Base-by-base conservation (phyloP, 2,888 invertebrate genomes). In the Cyclophora punctaria region DNA sequence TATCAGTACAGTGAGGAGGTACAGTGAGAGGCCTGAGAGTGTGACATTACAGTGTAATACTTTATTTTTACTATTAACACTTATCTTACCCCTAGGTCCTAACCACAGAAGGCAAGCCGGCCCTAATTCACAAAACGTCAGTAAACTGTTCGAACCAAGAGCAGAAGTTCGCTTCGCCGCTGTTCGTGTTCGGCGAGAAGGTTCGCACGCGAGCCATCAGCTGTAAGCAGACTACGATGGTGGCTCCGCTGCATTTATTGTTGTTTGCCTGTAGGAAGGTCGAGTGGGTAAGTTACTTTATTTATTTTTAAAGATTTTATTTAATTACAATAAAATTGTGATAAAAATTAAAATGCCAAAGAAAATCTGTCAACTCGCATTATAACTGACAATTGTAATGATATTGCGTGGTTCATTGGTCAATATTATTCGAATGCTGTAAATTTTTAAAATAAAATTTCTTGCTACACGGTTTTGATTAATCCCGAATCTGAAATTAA, bases 141-240 rank as follows among this genome's bases (percentile, higher is more conserved):
- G 98, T 99, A 3, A 98, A 98, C 86, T 97, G 96, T 78, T 94
- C 93, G 65, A 95, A 95, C 73, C 86, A 91, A 48, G 95, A 95
- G 47, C 93, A 95, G 52, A 91, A 91, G 58, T 98, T 98, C 72
- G 95, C 96, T 0, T 98, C 95, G 58, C 99, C 99, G 0, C 94
- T 98, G 77, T 98, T 99, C 76, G 96, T 99, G 51, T 99, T 99
- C 79, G 98, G 98, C 0, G 99, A 99, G 87, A 99, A 99, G 90
- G 96, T 99, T 50, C 93, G 98, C 49, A 98, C 98, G 0, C 90
- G 96, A 49, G 98, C 98, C 0, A 97, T 99, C 47, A 95, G 96
- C 7, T 98, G 98, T 80, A 99, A 99, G 75, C 98, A 98, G 84
- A 95, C 97, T 2, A 90, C 90, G 0, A 98, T 98, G 97, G 95